These are phyloP conservation scores for Drosophila orena DNA, from an alignment of 1,140 invertebrate species.

Conservation along the genomic window DNA sequence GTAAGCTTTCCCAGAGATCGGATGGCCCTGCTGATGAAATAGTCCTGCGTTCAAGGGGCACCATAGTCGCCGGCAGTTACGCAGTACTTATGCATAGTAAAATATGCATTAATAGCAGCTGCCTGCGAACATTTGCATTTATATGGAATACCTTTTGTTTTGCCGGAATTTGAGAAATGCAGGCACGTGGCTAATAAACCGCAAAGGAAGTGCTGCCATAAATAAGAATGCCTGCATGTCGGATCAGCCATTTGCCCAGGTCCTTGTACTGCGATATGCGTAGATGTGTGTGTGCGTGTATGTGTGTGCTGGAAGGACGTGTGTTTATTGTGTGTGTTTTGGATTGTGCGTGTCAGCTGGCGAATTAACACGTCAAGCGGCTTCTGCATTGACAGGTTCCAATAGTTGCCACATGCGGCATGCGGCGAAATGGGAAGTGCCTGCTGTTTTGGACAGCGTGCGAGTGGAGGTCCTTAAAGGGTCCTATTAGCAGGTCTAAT, in stretches of 20 bases:
- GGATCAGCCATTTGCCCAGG: slow-evolving; percentile 26
- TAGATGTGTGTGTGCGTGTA: slow-evolving; percentile 2
- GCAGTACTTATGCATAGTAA: slow-evolving; percentile 49
- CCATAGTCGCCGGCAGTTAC: background rate
- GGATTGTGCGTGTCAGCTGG: slow-evolving; percentile 40
- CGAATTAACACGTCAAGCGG: slow-evolving; percentile 62
- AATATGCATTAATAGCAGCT: slow-evolving; percentile 67
- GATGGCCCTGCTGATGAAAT: background rate
- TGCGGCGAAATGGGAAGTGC: slow-evolving; percentile 26
- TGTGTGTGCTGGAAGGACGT: slow-evolving; percentile 11
- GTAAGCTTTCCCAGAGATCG: background rate
- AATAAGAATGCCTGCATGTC: slow-evolving; percentile 50
- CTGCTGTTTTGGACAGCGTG: slow-evolving; percentile 47
- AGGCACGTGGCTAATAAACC: slow-evolving; percentile 68
- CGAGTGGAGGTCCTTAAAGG: slow-evolving; percentile 13
- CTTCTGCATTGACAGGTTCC: slow-evolving; percentile 49
- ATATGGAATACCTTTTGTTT: slow-evolving; percentile 60
- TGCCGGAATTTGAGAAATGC: slow-evolving; percentile 41
- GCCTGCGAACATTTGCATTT: slow-evolving; percentile 66
- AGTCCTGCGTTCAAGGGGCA: background rate
- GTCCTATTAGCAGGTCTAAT: slow-evolving; percentile 2
- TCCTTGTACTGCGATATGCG: slow-evolving; percentile 1
- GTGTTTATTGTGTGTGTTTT: background rate
- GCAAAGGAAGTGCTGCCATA: slow-evolving; percentile 36
- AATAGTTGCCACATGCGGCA: slow-evolving; percentile 50